Conservation (phyloP, 2,113 vertebrate species). For the Spermophilus dauricus region DNA sequence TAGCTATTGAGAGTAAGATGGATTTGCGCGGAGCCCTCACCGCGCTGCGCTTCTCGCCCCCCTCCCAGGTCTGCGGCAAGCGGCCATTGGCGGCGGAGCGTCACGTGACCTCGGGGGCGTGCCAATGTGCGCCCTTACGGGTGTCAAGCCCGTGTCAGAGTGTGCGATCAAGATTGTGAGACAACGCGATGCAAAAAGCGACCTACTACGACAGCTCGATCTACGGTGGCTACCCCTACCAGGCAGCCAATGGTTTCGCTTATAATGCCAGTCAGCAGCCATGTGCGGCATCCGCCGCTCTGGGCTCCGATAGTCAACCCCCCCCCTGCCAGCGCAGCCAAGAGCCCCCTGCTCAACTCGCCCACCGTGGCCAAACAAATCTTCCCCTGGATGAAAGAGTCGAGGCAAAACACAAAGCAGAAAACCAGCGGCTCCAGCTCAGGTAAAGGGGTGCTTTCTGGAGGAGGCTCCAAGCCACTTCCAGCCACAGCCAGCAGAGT, state of each 20-base stretch:
- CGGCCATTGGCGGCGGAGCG: constrained; percentile 97
- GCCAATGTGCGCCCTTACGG: constrained; percentile 99
- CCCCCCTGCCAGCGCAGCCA: constrained; percentile 88
- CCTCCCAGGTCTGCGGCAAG: constrained; percentile 95
- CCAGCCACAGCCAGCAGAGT: neutral
- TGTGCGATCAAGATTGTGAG: constrained; percentile 99
- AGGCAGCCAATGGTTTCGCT: constrained; percentile 98
- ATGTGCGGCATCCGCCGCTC: constrained; percentile 93
- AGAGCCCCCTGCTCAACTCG: constrained; percentile 93
- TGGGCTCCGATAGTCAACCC: constrained; percentile 95
- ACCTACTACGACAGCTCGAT: constrained; percentile 99
- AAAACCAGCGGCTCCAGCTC: constrained; percentile 97
- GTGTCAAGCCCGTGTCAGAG: constrained; percentile 99
- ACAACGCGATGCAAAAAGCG: constrained; percentile 99
- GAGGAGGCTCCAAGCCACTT: constrained; percentile 14
- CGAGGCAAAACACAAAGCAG: constrained; percentile 98
- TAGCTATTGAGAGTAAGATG: constrained; percentile 99
- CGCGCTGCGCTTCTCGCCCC: constrained; percentile 94
- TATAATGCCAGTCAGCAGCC: constrained; percentile 98
- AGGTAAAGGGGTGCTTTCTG: constrained; percentile 90
- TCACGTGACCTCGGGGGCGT: constrained; percentile 99
- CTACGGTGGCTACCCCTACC: constrained; percentile 99
- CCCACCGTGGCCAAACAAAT: constrained; percentile 95
- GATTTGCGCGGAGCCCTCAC: constrained; percentile 98
- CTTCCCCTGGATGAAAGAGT: constrained; percentile 99